Base-by-base conservation (phyloP, 2,888 invertebrate species). In the Stratiomys singularior region DNA sequence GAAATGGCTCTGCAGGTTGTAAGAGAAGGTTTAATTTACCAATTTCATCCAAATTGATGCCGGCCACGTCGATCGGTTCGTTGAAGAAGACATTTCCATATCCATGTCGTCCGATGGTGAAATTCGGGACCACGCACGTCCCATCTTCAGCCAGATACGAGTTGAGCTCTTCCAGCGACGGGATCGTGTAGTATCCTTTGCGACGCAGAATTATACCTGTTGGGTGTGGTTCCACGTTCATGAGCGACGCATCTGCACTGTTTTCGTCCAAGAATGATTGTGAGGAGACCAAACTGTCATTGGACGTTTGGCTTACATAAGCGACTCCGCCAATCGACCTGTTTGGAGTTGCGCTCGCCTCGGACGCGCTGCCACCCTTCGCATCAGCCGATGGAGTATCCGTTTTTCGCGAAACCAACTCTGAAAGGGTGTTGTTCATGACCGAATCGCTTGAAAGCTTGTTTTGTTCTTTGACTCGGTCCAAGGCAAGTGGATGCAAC, bases 21-120 rank as follows among this genome's bases (percentile, higher is more conserved):
- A 5, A 7, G 15, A 15, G 52, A 18, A 18, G 23, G 52, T 47
- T 11, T 25, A 21, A 25, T 30, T 64, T 83, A 94, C 94, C 94
- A 71, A 94, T 90, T 80, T 94, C 92, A 85, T 98, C 98, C 15
- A 98, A 86, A 85, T 98, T 95, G 64, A 98, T 85, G 1, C 93
- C 93, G 1, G 93, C 90, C 2, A 98, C 93, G 84, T 98, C 94
- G 67, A 97, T 92, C 72, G 92, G 91, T 74, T 95, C 95, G 71
- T 93, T 91, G 84, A 94, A 98, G 86, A 91, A 93, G 0, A 98
- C 94, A 84, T 95, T 96, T 1, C 98, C 98, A 85, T 96, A 98
- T 81, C 95, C 95, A 81, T 92, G 91, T 9, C 98, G 91, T 0
- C 97, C 98, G 78, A 98, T 90, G 0, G 96, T 95, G 80, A 98